Conservation (phyloP, 2,797 vertebrate genomes). For the Xiphophorus birchmanni region DNA sequence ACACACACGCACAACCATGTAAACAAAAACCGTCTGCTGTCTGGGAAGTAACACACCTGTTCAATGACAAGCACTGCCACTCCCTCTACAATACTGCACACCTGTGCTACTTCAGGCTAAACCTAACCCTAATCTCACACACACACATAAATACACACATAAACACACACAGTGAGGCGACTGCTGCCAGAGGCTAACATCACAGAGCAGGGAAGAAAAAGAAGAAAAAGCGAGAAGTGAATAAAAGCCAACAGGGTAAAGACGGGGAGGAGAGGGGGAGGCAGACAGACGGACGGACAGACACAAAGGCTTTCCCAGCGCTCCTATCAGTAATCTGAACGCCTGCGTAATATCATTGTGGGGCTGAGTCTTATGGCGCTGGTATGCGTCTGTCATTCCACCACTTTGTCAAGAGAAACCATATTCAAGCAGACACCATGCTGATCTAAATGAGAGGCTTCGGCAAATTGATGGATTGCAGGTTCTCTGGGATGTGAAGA, state of each 20-base stretch:
- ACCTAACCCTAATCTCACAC: conserved; percentile 63
- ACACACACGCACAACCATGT: conserved; percentile 53
- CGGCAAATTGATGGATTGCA: conserved; percentile 73
- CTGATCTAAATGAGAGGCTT: conserved; percentile 77
- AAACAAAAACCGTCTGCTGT: conserved; percentile 74
- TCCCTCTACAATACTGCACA: conserved; percentile 77
- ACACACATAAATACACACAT: conserved; percentile 40
- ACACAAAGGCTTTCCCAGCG: conserved; percentile 71
- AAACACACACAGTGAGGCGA: conserved; percentile 43
- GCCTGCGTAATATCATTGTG: conserved; percentile 73
- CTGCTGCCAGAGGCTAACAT: conserved; percentile 65
- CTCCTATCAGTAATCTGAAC: conserved; percentile 75
- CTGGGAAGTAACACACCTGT: conserved; percentile 79
- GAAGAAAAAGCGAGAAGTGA: conserved; percentile 36
- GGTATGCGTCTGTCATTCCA: conserved; percentile 76
- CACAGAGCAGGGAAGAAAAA: conserved; percentile 53
- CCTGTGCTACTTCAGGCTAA: conserved; percentile 74
- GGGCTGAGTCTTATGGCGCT: conserved; percentile 62
- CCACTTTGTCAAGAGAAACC: conserved; percentile 73
- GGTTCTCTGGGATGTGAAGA: conserved; percentile 67
- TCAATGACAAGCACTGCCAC: conserved; percentile 74
- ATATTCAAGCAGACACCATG: conserved; percentile 72
- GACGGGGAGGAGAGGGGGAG: conserved; percentile 49
- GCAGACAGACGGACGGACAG: conserved; percentile 41
- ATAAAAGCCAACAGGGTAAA: conserved; percentile 45